phyloP scores from a whole-genome alignment of 2,888 invertebrate genomes.

The Microchrysa polita region DNA sequence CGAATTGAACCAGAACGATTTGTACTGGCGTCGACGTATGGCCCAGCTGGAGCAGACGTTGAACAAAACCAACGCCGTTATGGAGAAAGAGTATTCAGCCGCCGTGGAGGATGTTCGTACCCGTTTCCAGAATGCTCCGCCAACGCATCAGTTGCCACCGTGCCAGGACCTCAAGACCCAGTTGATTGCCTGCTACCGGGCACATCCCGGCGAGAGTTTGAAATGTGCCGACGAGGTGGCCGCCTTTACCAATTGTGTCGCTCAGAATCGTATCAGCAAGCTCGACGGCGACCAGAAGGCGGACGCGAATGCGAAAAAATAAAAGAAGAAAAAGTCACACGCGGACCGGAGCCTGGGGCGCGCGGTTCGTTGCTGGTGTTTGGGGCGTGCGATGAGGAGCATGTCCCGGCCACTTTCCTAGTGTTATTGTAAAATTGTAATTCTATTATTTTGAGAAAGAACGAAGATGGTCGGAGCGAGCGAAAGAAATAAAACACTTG shows the following conservation, averaged over 20 bases:
- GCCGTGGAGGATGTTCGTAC: conserved; percentile 65
- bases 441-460: too few relatives aligned
- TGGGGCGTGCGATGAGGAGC: too few relatives aligned
- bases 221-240: conserved; percentile 70
- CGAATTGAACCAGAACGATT: conserved; percentile 69
- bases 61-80: conserved; percentile 67
- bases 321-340: too few relatives aligned
- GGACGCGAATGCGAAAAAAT: not conserved
- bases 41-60: conserved; percentile 67
- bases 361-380: too few relatives aligned
- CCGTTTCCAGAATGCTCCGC: conserved; percentile 61
- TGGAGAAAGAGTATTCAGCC: conserved; percentile 69
- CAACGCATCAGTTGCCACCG: conserved; percentile 64
- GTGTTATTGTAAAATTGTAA: too few relatives aligned
- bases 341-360: too few relatives aligned
- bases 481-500: too few relatives aligned
- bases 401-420: too few relatives aligned
- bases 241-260: conserved; percentile 71
- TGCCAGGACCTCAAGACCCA: conserved; percentile 68
- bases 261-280: conserved; percentile 66
- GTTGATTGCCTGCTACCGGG: conserved; percentile 70
- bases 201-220: conserved; percentile 69
- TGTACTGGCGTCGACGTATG: conserved; percentile 70
- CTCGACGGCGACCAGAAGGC: conserved; percentile 54
- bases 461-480: too few relatives aligned